Percentiles rank a stretch among this genome's conserved stretches.
phyloP scores from a whole-genome alignment of 2,888 invertebrate species.

The Byasa hedistus region DNA sequence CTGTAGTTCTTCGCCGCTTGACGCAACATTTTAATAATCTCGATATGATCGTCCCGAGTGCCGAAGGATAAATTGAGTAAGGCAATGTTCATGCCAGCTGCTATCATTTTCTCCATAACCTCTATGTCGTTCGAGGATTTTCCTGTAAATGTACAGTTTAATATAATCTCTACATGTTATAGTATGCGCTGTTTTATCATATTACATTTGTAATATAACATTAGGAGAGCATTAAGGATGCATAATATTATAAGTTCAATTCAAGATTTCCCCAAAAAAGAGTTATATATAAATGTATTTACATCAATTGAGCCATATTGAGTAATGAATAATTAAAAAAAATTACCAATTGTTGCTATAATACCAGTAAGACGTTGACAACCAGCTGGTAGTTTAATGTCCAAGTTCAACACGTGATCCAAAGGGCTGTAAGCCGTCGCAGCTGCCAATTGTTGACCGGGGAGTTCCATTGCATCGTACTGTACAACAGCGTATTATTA shows the following conservation, averaged over 20 bases:
- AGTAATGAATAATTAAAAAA: no score
- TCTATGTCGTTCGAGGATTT: constrained; percentile 57
- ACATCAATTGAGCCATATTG: no score
- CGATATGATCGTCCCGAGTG: constrained; percentile 60
- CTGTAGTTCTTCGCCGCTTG: constrained; percentile 79
- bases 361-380: constrained; percentile 78
- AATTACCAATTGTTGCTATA: constrained; percentile 76
- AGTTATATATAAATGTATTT: no score
- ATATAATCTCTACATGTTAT: no score
- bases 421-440: constrained; percentile 69
- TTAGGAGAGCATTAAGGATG: no score
- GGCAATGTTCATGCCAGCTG: constrained; percentile 77
- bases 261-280: no score
- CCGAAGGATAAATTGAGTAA: constrained; percentile 68
- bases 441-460: constrained; percentile 72
- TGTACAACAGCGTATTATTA: constrained; percentile 34
- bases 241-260: no score
- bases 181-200: no score
- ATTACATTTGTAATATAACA: no score
- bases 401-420: constrained; percentile 71
- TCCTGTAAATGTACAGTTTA: constrained; percentile 42
- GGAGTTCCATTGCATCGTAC: constrained; percentile 69
- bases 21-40: constrained; percentile 65
- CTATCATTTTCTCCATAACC: constrained; percentile 70
- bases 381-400: constrained; percentile 67